Conservation (phyloP, 2,113 vertebrate genomes). For the Triplophysa dalaica region DNA sequence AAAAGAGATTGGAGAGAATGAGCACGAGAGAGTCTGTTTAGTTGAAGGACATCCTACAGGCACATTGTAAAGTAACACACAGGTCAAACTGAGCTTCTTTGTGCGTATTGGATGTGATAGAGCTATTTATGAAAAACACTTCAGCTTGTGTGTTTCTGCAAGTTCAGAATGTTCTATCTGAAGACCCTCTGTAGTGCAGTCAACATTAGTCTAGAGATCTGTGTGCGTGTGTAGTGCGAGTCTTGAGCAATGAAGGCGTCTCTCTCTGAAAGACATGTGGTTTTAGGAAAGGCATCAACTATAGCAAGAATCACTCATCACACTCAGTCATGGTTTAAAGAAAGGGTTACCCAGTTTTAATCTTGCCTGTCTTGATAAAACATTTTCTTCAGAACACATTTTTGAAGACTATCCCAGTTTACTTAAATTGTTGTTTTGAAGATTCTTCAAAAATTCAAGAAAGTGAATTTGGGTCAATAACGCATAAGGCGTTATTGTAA, state of each 20-base stretch:
- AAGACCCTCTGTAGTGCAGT: conserved; percentile 3
- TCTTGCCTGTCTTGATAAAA: too few species aligned
- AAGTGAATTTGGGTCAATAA: too few species aligned
- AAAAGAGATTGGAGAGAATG: conserved; percentile 37
- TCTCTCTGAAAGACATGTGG: conserved; percentile 3
- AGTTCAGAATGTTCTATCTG: conserved; percentile 35
- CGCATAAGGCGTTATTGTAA: too few species aligned
- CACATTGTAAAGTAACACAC: conserved; percentile 19
- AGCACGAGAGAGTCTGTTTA: conserved; percentile 41
- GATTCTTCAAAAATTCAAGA: too few species aligned
- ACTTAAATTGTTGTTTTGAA: too few species aligned
- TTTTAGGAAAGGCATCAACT: not conserved
- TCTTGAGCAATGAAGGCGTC: conserved; percentile 7
- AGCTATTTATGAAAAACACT: not conserved
- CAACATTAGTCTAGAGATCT: not conserved
- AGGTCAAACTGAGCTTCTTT: conserved; percentile 5
- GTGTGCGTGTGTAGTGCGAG: not conserved
- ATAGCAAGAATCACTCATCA: not conserved
- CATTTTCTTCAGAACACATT: too few species aligned
- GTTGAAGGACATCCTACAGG: conserved; percentile 43
- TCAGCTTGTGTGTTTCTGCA: not conserved
- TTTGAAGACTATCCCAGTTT: too few species aligned
- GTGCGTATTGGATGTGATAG: conserved; percentile 5
- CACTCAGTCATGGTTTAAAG: not conserved
- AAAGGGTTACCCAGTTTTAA: too few species aligned